These are phyloP conservation scores for Lophotis ruficrista DNA, from an alignment of 2,113 vertebrate species.

Conservation along the genomic window DNA sequence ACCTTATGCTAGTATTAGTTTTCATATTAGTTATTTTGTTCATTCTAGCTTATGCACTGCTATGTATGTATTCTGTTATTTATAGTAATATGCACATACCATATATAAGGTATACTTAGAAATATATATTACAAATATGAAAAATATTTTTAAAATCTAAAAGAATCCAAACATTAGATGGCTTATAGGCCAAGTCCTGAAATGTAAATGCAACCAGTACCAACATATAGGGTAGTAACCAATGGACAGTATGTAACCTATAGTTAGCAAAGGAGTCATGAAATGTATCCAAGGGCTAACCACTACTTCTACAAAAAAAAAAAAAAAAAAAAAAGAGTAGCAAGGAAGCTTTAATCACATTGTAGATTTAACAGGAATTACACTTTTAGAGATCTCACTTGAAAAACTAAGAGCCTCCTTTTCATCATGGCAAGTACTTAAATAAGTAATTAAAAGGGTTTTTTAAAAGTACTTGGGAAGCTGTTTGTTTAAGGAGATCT, in stretches of 20 bases:
- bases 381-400: background rate
- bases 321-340: no score
- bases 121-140: background rate
- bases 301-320: background rate
- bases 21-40: background rate
- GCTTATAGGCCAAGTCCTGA: background rate
- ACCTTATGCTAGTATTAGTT: background rate
- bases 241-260: background rate
- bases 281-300: background rate
- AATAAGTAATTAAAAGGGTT: background rate
- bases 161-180: background rate
- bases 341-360: background rate
- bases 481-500: background rate
- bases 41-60: background rate
- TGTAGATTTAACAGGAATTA: background rate
- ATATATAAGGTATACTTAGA: background rate
- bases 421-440: background rate
- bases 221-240: background rate
- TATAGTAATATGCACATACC: background rate
- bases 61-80: background rate
- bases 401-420: background rate
- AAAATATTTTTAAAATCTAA: background rate
- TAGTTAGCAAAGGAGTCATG: background rate
- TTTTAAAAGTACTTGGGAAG: background rate
- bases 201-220: background rate